phyloP scores from a whole-genome alignment of 2,113 vertebrate species.

The Pipra filicauda region DNA sequence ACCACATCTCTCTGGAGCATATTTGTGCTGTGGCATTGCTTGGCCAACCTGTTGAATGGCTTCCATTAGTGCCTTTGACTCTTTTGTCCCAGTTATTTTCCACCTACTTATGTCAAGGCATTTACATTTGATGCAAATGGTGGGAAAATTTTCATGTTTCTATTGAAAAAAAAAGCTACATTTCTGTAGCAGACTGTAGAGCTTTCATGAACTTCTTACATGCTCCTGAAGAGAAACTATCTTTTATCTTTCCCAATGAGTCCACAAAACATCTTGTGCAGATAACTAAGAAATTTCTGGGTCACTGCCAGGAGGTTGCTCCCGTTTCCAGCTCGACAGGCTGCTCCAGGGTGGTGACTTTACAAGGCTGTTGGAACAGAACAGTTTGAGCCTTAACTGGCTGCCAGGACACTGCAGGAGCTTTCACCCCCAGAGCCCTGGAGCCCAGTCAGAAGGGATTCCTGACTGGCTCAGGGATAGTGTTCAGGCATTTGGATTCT shows the following conservation, averaged over 20 bases:
- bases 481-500: not conserved
- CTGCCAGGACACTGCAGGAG: slow-evolving; percentile 2
- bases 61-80: not conserved
- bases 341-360: slow-evolving; percentile 3
- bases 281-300: not conserved
- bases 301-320: not conserved
- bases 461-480: not conserved
- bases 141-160: not conserved
- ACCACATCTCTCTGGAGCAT: not conserved
- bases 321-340: not conserved
- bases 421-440: not conserved
- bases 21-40: not conserved
- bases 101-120: not conserved
- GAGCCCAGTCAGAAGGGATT: not conserved
- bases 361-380: slow-evolving; percentile 12
- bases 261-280: not conserved
- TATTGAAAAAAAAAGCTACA: not conserved
- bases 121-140: not conserved
- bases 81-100: not conserved
- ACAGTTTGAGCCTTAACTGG: not conserved
- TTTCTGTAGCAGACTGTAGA: not conserved
- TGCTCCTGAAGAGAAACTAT: not conserved
- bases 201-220: not conserved
- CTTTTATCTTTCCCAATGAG: not conserved
- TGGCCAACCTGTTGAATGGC: not conserved